Base-by-base conservation (phyloP, 2,888 invertebrate species). In the Coenonympha arcania region DNA sequence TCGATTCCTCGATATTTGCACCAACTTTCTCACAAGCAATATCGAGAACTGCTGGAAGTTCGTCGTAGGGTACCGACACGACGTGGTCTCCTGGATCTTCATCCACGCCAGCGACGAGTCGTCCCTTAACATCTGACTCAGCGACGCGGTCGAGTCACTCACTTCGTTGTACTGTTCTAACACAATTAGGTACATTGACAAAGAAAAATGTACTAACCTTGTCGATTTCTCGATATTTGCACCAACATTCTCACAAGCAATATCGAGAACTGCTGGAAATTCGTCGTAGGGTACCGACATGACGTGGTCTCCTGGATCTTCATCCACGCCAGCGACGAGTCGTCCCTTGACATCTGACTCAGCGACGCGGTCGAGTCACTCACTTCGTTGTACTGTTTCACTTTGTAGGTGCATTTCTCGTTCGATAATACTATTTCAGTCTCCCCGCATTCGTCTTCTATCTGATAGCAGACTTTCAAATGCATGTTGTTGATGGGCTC, bases 11-110 rank as follows among this genome's bases (percentile, higher is more conserved):
- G 79, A 69, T 55, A 88, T 89, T 61, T 90, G 89, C 56, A 85
- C 70, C 62, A 90, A 54, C 90, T 91, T 91, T 46, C 91, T 74
- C 31, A 78, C 74, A 28, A 90, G 67, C 15, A 91, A 66, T 48
- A 90, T 88, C 26, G 73, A 72, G 60, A 91, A 91, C 66, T 91
- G 91, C 40, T 85, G 75, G 61, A 87, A 85, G 34, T 79, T 79
- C 0, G 90, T 86, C 0, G 87, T 84, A 0, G 88, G 79, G 49
- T 88, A 88, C 5, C 84, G 39, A 8, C 37, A 41, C 18, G 48
- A 31, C 0, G 74, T 71, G 13, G n/a, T n/a, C n/a, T 79, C 84
- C 57, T 88, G 88, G 58, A 90, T 77, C 59, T 89, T 89, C 77
- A 89, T 79, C 86, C 87, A 86, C 2, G 73, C 77, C 63, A 79